phyloP scores from a whole-genome alignment of 92 coral and sea anemone species.

The Paragorgia papillata region DNA sequence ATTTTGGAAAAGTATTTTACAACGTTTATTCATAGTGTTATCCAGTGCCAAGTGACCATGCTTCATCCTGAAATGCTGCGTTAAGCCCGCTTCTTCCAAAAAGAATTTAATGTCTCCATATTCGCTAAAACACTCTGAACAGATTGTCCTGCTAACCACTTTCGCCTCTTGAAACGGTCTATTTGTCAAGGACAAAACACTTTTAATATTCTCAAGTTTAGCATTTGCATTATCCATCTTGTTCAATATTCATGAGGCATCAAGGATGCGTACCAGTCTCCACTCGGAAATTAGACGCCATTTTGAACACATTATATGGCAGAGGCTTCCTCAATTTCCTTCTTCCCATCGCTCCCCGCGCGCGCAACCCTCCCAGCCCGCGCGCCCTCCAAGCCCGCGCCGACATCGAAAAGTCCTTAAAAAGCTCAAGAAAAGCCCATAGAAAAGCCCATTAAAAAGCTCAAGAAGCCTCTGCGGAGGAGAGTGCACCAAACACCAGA shows the following conservation, averaged over 20 bases:
- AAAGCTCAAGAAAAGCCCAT: too few species aligned
- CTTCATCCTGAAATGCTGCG: not conserved
- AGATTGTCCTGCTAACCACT: not conserved
- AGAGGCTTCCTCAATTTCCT: not conserved
- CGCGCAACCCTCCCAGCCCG: too few species aligned
- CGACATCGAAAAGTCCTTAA: too few species aligned
- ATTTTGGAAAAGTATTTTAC: not conserved
- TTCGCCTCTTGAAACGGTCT: slow-evolving; percentile 12
- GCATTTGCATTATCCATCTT: not conserved
- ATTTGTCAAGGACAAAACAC: slow-evolving; percentile 8
- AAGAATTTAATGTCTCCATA: not conserved
- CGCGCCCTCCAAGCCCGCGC: too few species aligned
- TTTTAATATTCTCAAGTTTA: too few species aligned
- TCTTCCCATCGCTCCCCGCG: too few species aligned
- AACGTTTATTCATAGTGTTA: not conserved
- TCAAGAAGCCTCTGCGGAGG: too few species aligned
- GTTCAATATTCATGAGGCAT: too few species aligned
- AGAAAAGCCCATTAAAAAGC: too few species aligned
- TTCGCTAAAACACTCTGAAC: not conserved
- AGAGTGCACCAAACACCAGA: too few species aligned
- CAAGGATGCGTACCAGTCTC: not conserved
- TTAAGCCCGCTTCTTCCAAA: not conserved
- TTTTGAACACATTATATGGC: slow-evolving; percentile 5
- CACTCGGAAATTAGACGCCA: slow-evolving; percentile 6
- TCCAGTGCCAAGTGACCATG: not conserved